Evolutionary conservation across 1,140 invertebrate species (phyloP), one percentile per base, ranked within the genome.

Genomic region (Phymorhynchus buccinoides): DNA sequence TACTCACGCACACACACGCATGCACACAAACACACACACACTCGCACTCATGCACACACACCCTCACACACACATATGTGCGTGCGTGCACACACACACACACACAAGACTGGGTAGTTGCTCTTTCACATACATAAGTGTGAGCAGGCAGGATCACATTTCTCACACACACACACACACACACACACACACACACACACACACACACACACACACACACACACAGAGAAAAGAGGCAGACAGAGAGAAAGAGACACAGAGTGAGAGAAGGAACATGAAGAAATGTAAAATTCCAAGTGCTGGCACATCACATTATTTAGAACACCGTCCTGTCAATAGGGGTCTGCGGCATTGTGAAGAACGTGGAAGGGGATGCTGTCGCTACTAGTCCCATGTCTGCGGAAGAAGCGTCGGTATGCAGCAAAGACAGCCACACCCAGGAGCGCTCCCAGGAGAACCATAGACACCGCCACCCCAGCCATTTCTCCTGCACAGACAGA

Each of bases 201-300:
- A 71, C 68, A 71, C 68, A 71, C 68, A 71, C 68, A 71, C 68
- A 71, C 68, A 71, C 68, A 71, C 68, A 71, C 68, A 71, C 68
- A 71, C 68, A 71, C 68, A 71, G 6, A 71, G 6, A 35, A 3
- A 3, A 35, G 7, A 35, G 0, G 16, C 30, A 37, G 4, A n/a
- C n/a, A n/a, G n/a, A n/a, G n/a, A n/a, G n/a, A n/a, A n/a, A n/a
- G n/a, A n/a, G n/a, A n/a, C n/a, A n/a, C n/a, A n/a, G n/a, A n/a
- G n/a, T n/a, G 48, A 52, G 48, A n/a, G n/a, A n/a, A n/a, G n/a
- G n/a, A n/a, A n/a, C n/a, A n/a, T 52, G 9, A 12, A 12, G 9
- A 9, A 52, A 12, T 52, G 48, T 9, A 52, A 52, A 22, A 9
- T 12, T 22, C 48, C 48, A 52, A 12, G 9, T 52, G 9, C 22